Conservation (phyloP, 2,113 vertebrate species). For the Lynx canadensis region DNA sequence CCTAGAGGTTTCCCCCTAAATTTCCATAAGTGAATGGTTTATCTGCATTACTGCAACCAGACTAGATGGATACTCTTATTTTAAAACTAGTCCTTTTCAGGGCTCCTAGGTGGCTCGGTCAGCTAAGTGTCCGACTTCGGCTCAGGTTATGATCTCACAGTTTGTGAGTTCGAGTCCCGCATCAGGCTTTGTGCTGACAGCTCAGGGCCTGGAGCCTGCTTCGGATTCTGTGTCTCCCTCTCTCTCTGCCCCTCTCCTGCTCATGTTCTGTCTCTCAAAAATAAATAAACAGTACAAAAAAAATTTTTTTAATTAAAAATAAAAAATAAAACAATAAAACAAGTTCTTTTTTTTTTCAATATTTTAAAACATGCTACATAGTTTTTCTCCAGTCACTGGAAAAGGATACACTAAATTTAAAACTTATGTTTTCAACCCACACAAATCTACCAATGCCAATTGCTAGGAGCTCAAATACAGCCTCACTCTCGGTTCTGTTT, state of each 20-base stretch:
- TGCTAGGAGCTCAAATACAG: background rate
- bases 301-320: too few relatives aligned
- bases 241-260: too few relatives aligned
- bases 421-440: conserved; percentile 54
- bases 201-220: too few relatives aligned
- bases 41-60: background rate
- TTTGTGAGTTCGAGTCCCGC: too few relatives aligned
- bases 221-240: too few relatives aligned
- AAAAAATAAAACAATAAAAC: too few relatives aligned
- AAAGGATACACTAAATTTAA: conserved; percentile 57
- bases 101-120: too few relatives aligned
- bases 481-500: background rate
- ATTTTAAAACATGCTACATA: conserved; percentile 48
- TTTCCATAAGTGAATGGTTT: background rate
- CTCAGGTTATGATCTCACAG: too few relatives aligned
- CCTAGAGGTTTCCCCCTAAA: background rate
- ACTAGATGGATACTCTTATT: background rate
- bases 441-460: conserved; percentile 12
- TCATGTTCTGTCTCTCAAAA: too few relatives aligned
- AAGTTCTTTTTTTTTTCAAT: background rate
- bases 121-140: too few relatives aligned
- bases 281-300: too few relatives aligned
- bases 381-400: conserved; percentile 1
- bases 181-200: too few relatives aligned
- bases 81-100: background rate